These are phyloP conservation scores for Pampus argenteus DNA, from an alignment of 2,797 vertebrate species.

Conservation along the genomic window DNA sequence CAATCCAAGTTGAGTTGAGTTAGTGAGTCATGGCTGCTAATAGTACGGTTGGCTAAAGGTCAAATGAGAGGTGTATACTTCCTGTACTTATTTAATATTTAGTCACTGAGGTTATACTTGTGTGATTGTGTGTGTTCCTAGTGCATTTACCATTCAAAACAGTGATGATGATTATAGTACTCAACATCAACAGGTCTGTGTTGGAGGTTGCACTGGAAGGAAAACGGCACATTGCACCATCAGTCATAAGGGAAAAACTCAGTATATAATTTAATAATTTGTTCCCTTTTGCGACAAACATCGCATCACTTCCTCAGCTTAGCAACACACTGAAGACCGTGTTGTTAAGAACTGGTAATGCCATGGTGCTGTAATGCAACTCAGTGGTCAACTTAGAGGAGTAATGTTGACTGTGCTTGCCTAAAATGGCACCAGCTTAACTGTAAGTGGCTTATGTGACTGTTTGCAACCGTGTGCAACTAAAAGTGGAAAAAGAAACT, in stretches of 20 bases:
- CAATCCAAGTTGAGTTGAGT: background rate
- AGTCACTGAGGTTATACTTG: constrained; percentile 6
- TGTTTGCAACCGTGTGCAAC: constrained; percentile 29
- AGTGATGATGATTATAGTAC: fast-evolving
- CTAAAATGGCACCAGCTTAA: constrained; percentile 71
- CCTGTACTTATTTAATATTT: background rate
- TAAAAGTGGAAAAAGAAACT: constrained; percentile 40
- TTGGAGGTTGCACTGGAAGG: background rate
- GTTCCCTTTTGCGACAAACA: constrained; percentile 20
- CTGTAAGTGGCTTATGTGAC: constrained; percentile 72
- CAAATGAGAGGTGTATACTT: constrained; percentile 4
- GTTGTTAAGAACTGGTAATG: constrained; percentile 58
- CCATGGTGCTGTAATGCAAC: constrained; percentile 32
- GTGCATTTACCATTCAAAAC: background rate
- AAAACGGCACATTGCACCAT: background rate
- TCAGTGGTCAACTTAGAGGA: constrained; percentile 32
- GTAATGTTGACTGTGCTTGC: constrained; percentile 35
- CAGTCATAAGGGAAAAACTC: constrained; percentile 2
- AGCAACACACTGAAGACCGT: constrained; percentile 28
- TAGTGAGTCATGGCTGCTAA: background rate
- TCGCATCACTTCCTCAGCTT: constrained; percentile 29
- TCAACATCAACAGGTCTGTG: background rate
- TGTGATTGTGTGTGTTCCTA: background rate
- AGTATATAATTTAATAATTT: constrained; percentile 25
- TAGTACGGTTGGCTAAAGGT: background rate